Percentiles rank a stretch among this genome's conserved stretches.
Conservation (phyloP, 2,113 vertebrate species). For the Fregata magnificens region DNA sequence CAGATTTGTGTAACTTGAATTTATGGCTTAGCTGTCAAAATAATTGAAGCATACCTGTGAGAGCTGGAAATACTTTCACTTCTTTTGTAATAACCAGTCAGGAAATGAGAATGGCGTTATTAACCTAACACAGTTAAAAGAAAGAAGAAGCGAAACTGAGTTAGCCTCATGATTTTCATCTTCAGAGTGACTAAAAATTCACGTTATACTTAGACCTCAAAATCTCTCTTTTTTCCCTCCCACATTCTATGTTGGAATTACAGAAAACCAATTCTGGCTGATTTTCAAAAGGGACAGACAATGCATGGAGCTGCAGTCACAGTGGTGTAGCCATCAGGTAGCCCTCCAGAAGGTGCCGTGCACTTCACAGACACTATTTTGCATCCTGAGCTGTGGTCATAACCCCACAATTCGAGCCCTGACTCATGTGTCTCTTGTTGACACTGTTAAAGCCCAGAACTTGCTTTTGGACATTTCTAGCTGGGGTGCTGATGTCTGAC, state of each 20-base stretch:
- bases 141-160: background rate
- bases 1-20: background rate
- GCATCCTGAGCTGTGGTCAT: background rate
- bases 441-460: background rate
- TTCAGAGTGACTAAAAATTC: background rate
- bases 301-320: background rate
- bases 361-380: background rate
- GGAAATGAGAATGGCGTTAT: background rate
- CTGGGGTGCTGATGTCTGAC: background rate
- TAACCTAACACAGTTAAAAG: background rate
- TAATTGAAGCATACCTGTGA: background rate
- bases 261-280: background rate
- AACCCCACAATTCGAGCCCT: background rate
- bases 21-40: background rate
- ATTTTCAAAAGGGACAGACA: background rate
- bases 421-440: background rate
- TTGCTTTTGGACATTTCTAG: background rate
- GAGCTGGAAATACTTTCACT: background rate
- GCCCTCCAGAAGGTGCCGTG: background rate
- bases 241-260: background rate
- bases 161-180: background rate
- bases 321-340: background rate
- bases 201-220: background rate
- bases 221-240: background rate
- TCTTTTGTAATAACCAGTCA: background rate